phyloP scores from a whole-genome alignment of 37 sponge, comb jelly and placozoan genomes.

The Dysidea cf. avara region DNA sequence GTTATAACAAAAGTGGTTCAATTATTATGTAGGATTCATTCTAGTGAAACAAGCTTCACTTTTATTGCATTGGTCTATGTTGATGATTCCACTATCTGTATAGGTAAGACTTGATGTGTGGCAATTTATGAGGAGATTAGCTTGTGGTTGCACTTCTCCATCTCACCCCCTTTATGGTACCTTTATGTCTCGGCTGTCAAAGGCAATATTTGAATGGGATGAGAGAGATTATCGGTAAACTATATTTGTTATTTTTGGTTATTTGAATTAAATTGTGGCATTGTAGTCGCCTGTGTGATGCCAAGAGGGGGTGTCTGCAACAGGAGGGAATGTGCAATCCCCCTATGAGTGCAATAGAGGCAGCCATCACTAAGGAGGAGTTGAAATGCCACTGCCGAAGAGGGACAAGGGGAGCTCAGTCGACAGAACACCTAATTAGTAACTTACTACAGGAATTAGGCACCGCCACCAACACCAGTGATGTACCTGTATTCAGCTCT shows the following conservation, averaged over 20 bases:
- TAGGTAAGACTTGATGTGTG: constrained; percentile 28
- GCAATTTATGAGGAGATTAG: constrained; percentile 55
- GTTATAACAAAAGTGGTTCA: no score
- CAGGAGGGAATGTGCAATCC: constrained; percentile 31
- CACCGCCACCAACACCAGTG: constrained; percentile 37
- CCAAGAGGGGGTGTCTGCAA: constrained; percentile 17
- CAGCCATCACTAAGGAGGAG: constrained; percentile 36
- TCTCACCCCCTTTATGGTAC: constrained; percentile 49
- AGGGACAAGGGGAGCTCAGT: constrained; percentile 11
- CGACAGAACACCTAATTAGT: constrained; percentile 5
- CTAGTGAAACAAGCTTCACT: no score
- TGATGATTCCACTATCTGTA: no score
- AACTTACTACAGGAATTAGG: constrained; percentile 22
- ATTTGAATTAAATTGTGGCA: no score
- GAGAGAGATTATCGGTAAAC: neutral
- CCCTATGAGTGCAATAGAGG: constrained; percentile 11
- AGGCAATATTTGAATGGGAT: constrained; percentile 46
- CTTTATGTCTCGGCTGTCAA: constrained; percentile 37
- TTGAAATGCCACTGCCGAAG: constrained; percentile 39
- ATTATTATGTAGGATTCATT: no score
- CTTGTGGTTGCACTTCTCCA: constrained; percentile 13
- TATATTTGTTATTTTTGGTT: neutral
- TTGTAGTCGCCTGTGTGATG: no score
- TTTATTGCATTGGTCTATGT: no score
- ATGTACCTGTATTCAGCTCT: constrained; percentile 25